A percentile compares a stretch with the other conserved stretches of the same genome.
These are phyloP conservation scores for Drosophila ustulata DNA, from an alignment of 2,888 invertebrate genomes.

Conservation along the genomic window DNA sequence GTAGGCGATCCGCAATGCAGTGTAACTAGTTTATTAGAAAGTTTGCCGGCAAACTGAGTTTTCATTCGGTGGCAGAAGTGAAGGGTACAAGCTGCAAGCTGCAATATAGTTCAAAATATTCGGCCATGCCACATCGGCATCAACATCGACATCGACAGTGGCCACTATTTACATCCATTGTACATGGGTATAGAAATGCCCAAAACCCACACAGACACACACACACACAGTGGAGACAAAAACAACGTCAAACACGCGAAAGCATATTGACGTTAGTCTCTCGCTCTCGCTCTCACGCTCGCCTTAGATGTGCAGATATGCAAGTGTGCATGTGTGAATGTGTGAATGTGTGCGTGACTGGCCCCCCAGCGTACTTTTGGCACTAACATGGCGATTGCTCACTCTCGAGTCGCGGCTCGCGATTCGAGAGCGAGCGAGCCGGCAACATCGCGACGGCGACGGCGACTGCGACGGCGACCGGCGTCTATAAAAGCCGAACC, in stretches of 20 bases:
- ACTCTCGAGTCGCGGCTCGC: constrained; percentile 13
- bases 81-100: constrained; percentile 24
- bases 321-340: constrained; percentile 3
- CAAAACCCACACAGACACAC: constrained; percentile 8
- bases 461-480: no score
- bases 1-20: constrained; percentile 28
- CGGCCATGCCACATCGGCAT: constrained; percentile 9
- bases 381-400: constrained; percentile 26
- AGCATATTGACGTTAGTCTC: constrained; percentile 8
- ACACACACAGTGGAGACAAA: not conserved
- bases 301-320: not conserved
- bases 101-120: constrained; percentile 36
- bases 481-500: constrained; percentile 60
- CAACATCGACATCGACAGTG: constrained; percentile 1
- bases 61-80: constrained; percentile 44
- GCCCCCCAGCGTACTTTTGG: constrained; percentile 26
- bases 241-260: constrained; percentile 47
- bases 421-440: constrained; percentile 1
- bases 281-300: constrained; percentile 19
- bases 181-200: constrained; percentile 20
- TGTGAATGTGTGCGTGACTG: constrained; percentile 5
- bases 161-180: constrained; percentile 24
- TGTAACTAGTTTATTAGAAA: constrained; percentile 68
- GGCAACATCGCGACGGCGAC: not conserved
- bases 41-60: constrained; percentile 51